Conservation (phyloP, 2,888 invertebrate species). For the Catocala sponsa region DNA sequence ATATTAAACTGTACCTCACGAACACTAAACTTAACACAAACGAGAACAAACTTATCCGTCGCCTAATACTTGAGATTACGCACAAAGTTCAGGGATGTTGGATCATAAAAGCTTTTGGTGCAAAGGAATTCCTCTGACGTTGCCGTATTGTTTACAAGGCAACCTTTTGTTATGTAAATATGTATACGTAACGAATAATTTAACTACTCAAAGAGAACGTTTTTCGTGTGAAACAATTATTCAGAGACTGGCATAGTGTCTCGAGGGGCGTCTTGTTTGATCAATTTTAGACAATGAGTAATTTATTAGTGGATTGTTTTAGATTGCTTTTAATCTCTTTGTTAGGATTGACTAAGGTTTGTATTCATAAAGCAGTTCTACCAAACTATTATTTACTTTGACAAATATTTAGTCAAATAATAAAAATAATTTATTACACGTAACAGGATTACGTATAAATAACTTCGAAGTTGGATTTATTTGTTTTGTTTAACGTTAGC, state of each 20-base stretch:
- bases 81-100: constrained; percentile 48
- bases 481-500: too few relatives aligned
- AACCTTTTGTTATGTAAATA: constrained; percentile 66
- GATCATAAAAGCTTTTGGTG: constrained; percentile 46
- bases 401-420: too few relatives aligned
- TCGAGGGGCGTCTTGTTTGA: constrained; percentile 17
- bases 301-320: constrained; percentile 6
- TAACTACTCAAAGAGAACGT: constrained; percentile 53
- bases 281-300: constrained; percentile 11
- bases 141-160: constrained; percentile 57
- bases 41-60: constrained; percentile 34
- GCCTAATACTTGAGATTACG: constrained; percentile 55
- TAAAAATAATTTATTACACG: too few relatives aligned
- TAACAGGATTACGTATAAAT: too few relatives aligned
- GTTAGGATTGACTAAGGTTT: not conserved
- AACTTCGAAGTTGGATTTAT: too few relatives aligned
- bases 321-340: constrained; percentile 2
- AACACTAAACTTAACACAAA: constrained; percentile 30
- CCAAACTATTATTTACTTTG: too few relatives aligned
- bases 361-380: too few relatives aligned
- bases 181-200: constrained; percentile 59
- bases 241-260: constrained; percentile 18
- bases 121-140: constrained; percentile 61
- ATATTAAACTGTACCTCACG: constrained; percentile 15
- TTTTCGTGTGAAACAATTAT: constrained; percentile 40